phyloP scores from a whole-genome alignment of 2,113 vertebrate genomes.

The Neotragus pygmaeus region DNA sequence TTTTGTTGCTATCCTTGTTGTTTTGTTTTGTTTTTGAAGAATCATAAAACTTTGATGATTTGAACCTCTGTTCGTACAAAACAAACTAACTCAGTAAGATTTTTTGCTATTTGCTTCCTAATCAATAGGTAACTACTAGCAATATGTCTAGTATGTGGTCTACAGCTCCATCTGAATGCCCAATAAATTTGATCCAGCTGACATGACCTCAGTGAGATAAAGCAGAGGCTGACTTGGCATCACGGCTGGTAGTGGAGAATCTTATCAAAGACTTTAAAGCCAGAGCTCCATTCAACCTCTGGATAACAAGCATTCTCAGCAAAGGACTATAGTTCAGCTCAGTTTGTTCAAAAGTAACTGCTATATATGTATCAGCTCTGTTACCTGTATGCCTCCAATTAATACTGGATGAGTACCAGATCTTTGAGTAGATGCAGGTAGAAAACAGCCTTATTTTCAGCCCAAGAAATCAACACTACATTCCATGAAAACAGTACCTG shows the following conservation, averaged over 20 bases:
- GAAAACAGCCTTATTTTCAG: slow-evolving; percentile 64
- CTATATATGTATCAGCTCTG: slow-evolving; percentile 72
- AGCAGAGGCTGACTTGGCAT: slow-evolving; percentile 68
- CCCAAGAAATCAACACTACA: background rate
- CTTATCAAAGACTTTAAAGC: slow-evolving; percentile 57
- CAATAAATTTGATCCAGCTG: slow-evolving; percentile 66
- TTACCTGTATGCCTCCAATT: slow-evolving; percentile 63
- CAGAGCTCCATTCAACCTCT: slow-evolving; percentile 43
- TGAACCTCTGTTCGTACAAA: background rate
- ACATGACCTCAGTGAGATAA: slow-evolving; percentile 55
- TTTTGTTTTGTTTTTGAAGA: background rate
- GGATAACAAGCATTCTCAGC: slow-evolving; percentile 51
- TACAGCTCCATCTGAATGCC: slow-evolving; percentile 35
- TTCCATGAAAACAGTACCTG: background rate
- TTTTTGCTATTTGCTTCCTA: background rate
- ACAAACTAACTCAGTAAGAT: background rate
- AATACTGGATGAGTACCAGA: slow-evolving; percentile 66
- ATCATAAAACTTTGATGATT: background rate
- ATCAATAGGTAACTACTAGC: slow-evolving; percentile 51
- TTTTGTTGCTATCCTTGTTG: background rate
- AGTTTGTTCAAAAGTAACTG: slow-evolving; percentile 72
- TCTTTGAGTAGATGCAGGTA: slow-evolving; percentile 73
- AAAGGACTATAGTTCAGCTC: slow-evolving; percentile 54
- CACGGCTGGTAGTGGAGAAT: slow-evolving; percentile 49
- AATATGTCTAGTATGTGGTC: background rate